Evolutionary conservation across 2,797 vertebrate species (phyloP), one percentile per base, ranked within the genome.

Genomic region (Rhinatrema bivittatum): DNA sequence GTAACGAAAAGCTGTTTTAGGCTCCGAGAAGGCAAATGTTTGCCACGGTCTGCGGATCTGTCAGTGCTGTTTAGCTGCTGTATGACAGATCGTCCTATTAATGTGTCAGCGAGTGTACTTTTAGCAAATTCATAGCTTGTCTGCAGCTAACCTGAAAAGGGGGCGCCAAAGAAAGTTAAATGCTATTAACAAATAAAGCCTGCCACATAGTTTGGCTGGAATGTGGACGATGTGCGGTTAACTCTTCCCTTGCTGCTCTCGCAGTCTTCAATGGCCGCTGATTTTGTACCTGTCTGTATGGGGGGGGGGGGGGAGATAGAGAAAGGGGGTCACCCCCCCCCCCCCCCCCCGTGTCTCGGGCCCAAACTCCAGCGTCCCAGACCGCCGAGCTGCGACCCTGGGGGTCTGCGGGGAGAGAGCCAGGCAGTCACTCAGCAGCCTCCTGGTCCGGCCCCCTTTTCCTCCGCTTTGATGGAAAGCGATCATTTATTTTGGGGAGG

Each of bases 401-500:
- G n/a, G n/a, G n/a, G n/a, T n/a, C n/a, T n/a, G n/a, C n/a, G 7
- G 3, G 36, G 24, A n/a, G 17, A 14, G 25, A n/a, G n/a, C n/a
- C n/a, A n/a, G n/a, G n/a, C n/a, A n/a, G n/a, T n/a, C n/a, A n/a
- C n/a, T 19, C 42, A n/a, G n/a, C n/a, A n/a, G n/a, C n/a, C n/a
- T n/a, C n/a, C 29, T 61, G 73, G 53, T 56, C 61, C 58, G 58
- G 15, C 14, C n/a, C n/a, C n/a, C n/a, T n/a, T 36, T 33, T 15
- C 29, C 53, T 58, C 38, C 64, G 55, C 68, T 64, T 61, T 45
- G 55, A 68, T 71, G 63, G 65, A 52, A 66, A 65, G 69, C 68
- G 40, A 79, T 70, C 72, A 78, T 83, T 88, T 86, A 72, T 74
- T 74, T n/a, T 74, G 72, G 67, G 63, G 82, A 84, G 84, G 83